phyloP scores from a whole-genome alignment of 2,888 invertebrate genomes.

The Imbricaverruca yamaguchii region DNA sequence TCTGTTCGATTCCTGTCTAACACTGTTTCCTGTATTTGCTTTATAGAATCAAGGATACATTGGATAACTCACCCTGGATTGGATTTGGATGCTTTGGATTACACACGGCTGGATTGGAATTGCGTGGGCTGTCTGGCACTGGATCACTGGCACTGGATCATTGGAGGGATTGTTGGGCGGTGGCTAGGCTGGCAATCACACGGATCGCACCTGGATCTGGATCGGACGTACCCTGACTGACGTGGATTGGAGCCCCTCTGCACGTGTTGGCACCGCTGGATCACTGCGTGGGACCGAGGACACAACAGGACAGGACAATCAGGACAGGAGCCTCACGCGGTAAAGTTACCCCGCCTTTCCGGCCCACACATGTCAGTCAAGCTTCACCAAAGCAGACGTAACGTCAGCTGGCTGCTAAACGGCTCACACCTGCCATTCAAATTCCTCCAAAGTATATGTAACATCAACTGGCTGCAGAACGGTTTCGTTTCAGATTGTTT shows the following conservation, averaged over 20 bases:
- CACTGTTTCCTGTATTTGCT: constrained; percentile 11
- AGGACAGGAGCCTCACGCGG: constrained; percentile 7
- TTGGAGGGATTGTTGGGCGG: neutral
- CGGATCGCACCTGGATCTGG: neutral
- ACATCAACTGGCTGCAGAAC: no score
- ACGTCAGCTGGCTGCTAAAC: neutral
- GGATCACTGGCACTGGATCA: neutral
- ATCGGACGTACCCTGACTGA: neutral
- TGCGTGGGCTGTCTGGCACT: neutral
- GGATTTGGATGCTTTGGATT: constrained; percentile 16
- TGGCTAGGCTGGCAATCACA: neutral
- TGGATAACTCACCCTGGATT: constrained; percentile 10
- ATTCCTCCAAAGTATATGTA: no score
- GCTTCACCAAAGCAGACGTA: neutral
- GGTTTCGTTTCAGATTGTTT: no score
- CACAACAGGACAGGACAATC: neutral
- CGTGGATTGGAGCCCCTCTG: neutral
- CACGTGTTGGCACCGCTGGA: neutral
- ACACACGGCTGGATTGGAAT: neutral
- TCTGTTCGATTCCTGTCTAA: neutral
- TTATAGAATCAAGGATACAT: constrained; percentile 17
- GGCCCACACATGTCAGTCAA: neutral
- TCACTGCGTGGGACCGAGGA: neutral
- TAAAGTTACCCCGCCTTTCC: neutral
- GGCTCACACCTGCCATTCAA: no score